Conservation (phyloP, 37 sponge, comb jelly and placozoan genomes). For the Lycopodina hypogea region DNA sequence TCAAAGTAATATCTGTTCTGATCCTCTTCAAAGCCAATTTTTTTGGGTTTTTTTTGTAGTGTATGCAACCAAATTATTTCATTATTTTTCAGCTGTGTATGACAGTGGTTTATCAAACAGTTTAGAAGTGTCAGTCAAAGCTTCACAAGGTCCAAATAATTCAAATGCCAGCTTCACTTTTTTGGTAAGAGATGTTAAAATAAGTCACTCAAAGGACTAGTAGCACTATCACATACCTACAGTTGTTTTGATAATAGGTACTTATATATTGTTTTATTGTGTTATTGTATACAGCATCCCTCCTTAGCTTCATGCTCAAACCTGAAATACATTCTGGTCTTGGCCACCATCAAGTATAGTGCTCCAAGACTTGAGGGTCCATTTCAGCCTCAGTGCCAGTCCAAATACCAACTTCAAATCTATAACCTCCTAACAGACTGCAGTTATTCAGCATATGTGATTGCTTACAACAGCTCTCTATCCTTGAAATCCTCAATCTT, state of each 20-base stretch:
- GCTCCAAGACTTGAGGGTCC: neutral
- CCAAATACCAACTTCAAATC: neutral
- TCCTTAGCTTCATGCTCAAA: neutral
- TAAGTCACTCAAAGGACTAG: too few species aligned
- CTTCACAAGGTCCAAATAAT: neutral
- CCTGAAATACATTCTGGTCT: too few species aligned
- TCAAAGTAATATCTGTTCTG: too few species aligned
- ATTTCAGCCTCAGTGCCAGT: neutral
- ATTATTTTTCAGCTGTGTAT: neutral
- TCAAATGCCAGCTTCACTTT: constrained; percentile 1
- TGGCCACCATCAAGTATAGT: too few species aligned
- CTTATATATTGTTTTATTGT: neutral
- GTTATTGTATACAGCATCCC: neutral
- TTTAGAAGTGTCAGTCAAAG: neutral
- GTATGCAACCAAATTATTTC: too few species aligned
- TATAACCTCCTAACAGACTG: neutral
- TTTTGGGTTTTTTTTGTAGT: too few species aligned
- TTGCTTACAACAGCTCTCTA: neutral
- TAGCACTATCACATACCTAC: too few species aligned
- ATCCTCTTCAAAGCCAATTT: too few species aligned
- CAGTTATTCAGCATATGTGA: neutral
- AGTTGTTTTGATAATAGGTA: too few species aligned
- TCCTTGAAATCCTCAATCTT: neutral
- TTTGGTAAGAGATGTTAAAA: neutral
- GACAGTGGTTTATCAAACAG: neutral